Evolutionary conservation across 2,888 invertebrate species (phyloP), one percentile per base, ranked within the genome.

Genomic region (Nemotelus nigrinus): DNA sequence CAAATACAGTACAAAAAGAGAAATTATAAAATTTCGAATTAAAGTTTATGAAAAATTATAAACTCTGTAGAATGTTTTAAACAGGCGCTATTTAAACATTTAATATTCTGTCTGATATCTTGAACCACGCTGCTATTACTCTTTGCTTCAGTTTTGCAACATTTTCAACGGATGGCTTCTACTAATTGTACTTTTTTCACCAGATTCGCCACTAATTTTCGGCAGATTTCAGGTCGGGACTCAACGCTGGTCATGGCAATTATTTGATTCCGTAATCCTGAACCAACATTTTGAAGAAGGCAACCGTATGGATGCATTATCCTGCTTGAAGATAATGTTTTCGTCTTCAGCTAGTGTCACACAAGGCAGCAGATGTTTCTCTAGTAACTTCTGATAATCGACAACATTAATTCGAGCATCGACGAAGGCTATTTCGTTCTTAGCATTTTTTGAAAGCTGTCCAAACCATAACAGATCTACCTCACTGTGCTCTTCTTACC

Each of bases 161-260:
- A 65, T 45, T 45, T 65, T 65, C 65, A 45, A 70, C 53, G 39
- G 50, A 50, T 50, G 70, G 53, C 25, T 70, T 50, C 43, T 53
- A 39, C 47, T 53, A 2, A n/a, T 53, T 25, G 70, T 67, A 67
- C 67, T 47, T 45, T 48, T 47, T 41, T 67, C 47, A n/a, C 67
- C n/a, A 48, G 47, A 47, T 67, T 47, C 41, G 2, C 67, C 67
- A 67, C 45, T 2, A 3, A 48, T 67, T 67, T 67, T 67, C 67
- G 2, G n/a, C 47, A 6, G 67, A 2, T 1, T 47, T 67, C 5
- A 63, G 63, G 39, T 67, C 67, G 48, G 47, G 67, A 67, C 67
- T 67, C 3, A 67, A 48, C 48, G 48, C 67, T 10, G 47, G 67
- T 6, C 67, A 67, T 48, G 8, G 63, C 43, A 63, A 41, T 41